Evolutionary conservation across 2,113 vertebrate species (phyloP), one percentile per base, ranked within the genome.

Genomic region (Brevimyrus niger): DNA sequence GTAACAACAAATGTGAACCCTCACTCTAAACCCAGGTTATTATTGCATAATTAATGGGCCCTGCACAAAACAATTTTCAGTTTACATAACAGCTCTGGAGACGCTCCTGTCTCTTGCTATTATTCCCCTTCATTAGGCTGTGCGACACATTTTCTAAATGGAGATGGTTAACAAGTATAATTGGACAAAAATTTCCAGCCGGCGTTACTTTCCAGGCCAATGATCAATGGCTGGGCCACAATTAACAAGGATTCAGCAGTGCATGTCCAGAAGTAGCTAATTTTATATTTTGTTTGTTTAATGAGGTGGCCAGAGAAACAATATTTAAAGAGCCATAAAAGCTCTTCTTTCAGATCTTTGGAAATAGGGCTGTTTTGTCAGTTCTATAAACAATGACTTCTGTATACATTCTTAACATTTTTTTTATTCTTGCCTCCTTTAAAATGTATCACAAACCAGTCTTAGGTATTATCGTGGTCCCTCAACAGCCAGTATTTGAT

Each of bases 191-290:
- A 42, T 10, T 53, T 13, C 51, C 31, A 69, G 73, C 73, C 6
- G 4, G 53, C 88, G 85, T 83, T 51, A 61, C 13, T 88, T 90
- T 90, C 87, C 89, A 90, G 87, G 89, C 83, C 89, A 90, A 51
- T 23, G 73, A 53, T 88, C 35, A 88, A 84, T 47, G 80, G 87
- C 50, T 83, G 87, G 51, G 38, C 73, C 46, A 50, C 23, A 90
- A 6, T 42, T 65, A 46, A 11, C 4, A 8, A 65, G 87, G 38
- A 23, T 31, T 65, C 42, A 44, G 53, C 4, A 42, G 19, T 35
- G 35, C 21, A 1, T 3, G n/a, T 42, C 44, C 13, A 48, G 23
- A 76, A 44, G n/a, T 50, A 73, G 87, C 46, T 80, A 50, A 88
- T 80, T 42, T n/a, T 38, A 19, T 42, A 80, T 42, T 80, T 35